Evolutionary conservation across 2,113 vertebrate species (phyloP).

Genomic region (Reinhardtius hippoglossoides): DNA sequence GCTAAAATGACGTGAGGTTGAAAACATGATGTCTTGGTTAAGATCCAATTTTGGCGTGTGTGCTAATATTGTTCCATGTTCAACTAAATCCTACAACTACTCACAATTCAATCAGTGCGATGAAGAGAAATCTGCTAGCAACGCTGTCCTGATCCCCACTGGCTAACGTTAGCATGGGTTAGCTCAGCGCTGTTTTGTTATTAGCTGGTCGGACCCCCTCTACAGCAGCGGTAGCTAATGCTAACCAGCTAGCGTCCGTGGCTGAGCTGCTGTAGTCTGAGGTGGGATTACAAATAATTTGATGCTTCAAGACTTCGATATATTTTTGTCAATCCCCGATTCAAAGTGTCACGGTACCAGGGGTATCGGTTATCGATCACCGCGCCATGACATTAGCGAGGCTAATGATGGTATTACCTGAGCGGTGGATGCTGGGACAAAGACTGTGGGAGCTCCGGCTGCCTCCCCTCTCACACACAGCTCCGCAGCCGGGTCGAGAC

Average conservation of each 20-base stretch:
- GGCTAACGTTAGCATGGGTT: not conserved
- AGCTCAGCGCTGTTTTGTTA: conserved; percentile 13
- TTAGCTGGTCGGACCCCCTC: conserved; percentile 3
- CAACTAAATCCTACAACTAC: not conserved
- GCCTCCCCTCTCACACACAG: conserved; percentile 36
- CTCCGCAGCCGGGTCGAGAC: not conserved
- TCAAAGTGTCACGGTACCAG: too few relatives aligned
- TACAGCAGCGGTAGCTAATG: conserved; percentile 36
- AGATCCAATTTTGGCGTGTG: not conserved
- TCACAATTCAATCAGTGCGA: accelerated
- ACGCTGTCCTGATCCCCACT: not conserved
- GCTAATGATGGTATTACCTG: not conserved
- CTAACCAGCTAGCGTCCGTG: conserved; percentile 34
- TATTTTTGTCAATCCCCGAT: too few relatives aligned
- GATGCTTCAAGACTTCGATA: not conserved
- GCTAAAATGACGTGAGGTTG: not conserved
- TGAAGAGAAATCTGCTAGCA: not conserved
- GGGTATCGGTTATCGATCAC: conserved; percentile 2
- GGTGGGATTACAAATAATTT: not conserved
- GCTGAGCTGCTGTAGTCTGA: not conserved
- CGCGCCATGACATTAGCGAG: conserved; percentile 32
- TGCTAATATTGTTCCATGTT: not conserved
- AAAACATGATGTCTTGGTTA: not conserved
- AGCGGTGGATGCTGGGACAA: conserved; percentile 46
- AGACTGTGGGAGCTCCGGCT: conserved; percentile 22